Evolutionary conservation across 1,140 invertebrate species (phyloP), one percentile per base, ranked within the genome.

Genomic region (Drosophila triauraria): DNA sequence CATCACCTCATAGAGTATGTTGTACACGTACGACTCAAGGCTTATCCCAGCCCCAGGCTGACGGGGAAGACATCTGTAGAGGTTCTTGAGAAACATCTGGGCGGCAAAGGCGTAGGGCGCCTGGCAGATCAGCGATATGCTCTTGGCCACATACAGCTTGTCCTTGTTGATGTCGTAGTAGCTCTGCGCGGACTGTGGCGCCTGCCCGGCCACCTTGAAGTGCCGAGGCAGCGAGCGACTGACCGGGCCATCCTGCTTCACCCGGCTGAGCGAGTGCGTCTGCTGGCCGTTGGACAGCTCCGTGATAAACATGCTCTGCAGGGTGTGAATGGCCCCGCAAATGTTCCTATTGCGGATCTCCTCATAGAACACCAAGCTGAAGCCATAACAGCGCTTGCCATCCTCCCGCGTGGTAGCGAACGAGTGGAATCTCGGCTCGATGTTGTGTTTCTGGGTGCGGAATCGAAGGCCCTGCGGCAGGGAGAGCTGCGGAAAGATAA

Each of bases 371-470:
- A 98, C 96, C 64, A 98, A 95, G 80, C 97, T 97, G 91, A 98
- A 98, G 43, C 99, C 99, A 94, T 98, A 99, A 56, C 96, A 96
- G 79, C 98, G 94, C 70, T 96, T 96, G 48, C 99, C 99, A 95
- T 99, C 98, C 94, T 99, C 98, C 87, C 96, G 95, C 20, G 99
- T 99, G 47, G 99, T 98, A 9, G 99, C 95, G 94, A 99, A 99
- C 51, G 98, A 98, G 93, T 99, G 99, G 94, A 99, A 99, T 75
- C 95, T 95, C 15, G 98, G 96, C 75, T 97, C 96, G 70, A 98
- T 95, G 50, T 95, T 95, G 93, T 99, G 97, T 93, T 98, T 98
- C 93, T 99, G 98, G 5, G 98, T 99, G 58, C 97, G 95, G 94
- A 99, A 99, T 81, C 96, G 95, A 17, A 99, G 93, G 50, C 99